A percentile compares a stretch with the other conserved stretches of the same genome.
phyloP scores from a whole-genome alignment of 2,888 invertebrate genomes.

The Melanargia galathea region DNA sequence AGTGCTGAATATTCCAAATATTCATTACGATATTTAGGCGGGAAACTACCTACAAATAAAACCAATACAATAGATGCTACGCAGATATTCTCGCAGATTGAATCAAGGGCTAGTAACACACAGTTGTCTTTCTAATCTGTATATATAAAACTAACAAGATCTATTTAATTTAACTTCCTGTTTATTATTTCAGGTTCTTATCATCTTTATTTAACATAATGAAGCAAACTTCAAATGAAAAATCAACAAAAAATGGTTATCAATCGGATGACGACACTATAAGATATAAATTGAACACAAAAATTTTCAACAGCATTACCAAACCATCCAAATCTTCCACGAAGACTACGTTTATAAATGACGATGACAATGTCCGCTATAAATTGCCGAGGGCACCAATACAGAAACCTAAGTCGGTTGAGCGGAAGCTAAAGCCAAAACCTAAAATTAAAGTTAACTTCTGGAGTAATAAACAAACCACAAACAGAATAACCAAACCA shows the following conservation, averaged over 20 bases:
- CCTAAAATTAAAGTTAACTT: constrained; percentile 76
- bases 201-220: constrained; percentile 42
- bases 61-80: neutral
- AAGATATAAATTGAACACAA: constrained; percentile 67
- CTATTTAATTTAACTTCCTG: neutral
- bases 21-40: constrained; percentile 52
- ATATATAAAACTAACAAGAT: neutral
- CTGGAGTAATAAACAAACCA: constrained; percentile 68
- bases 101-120: neutral
- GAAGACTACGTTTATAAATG: constrained; percentile 48
- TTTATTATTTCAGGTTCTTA: constrained; percentile 28
- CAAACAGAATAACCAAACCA: constrained; percentile 54
- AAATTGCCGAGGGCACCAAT: constrained; percentile 63
- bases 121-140: neutral
- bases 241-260: constrained; percentile 59
- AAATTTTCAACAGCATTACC: constrained; percentile 54
- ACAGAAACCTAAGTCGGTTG: constrained; percentile 54
- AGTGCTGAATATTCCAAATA: neutral
- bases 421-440: constrained; percentile 64
- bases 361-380: constrained; percentile 66
- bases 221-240: constrained; percentile 55
- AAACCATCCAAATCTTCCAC: constrained; percentile 49
- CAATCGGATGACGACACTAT: constrained; percentile 73
- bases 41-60: constrained; percentile 50
- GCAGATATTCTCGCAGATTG: neutral